A percentile compares a stretch with the other conserved stretches of the same genome.
These are phyloP conservation scores for Umimayanthus chanpuru DNA, from an alignment of 92 coral and sea anemone genomes.

Conservation along the genomic window DNA sequence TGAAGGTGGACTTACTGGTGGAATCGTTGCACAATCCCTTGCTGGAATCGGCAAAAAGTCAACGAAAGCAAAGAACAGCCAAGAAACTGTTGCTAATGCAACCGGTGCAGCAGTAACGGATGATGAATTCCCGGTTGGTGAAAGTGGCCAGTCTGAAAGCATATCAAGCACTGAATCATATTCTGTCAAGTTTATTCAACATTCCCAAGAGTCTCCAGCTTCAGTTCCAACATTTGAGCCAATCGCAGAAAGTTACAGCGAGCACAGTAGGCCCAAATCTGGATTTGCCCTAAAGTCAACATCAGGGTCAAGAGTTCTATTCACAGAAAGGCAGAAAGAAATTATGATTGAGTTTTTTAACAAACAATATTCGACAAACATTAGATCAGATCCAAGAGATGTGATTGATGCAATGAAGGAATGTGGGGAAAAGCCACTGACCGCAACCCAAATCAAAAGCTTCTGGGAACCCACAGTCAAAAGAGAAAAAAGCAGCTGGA, in stretches of 20 bases:
- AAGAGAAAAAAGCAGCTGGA: constrained; percentile 39
- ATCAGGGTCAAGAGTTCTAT: constrained; percentile 22
- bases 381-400: constrained; percentile 22
- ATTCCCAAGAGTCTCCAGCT: constrained; percentile 6
- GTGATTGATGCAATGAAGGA: constrained; percentile 4
- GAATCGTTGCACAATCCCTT: constrained; percentile 23
- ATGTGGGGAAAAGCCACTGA: constrained; percentile 27
- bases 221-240: constrained; percentile 4
- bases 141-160: constrained; percentile 15
- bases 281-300: constrained; percentile 28
- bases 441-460: constrained; percentile 29
- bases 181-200: constrained; percentile 24
- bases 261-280: constrained; percentile 21
- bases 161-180: constrained; percentile 15
- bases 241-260: neutral
- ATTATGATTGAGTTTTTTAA: constrained; percentile 17
- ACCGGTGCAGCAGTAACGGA: constrained; percentile 26
- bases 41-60: constrained; percentile 17
- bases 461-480: constrained; percentile 30
- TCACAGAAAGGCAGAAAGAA: constrained; percentile 14
- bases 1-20: constrained; percentile 11
- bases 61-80: constrained; percentile 11
- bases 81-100: neutral
- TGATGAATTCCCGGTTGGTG: constrained; percentile 15
- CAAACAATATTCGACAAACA: constrained; percentile 24